Evolutionary conservation across 2,113 vertebrate genomes (phyloP).

Genomic region (Macquaria ambigua): DNA sequence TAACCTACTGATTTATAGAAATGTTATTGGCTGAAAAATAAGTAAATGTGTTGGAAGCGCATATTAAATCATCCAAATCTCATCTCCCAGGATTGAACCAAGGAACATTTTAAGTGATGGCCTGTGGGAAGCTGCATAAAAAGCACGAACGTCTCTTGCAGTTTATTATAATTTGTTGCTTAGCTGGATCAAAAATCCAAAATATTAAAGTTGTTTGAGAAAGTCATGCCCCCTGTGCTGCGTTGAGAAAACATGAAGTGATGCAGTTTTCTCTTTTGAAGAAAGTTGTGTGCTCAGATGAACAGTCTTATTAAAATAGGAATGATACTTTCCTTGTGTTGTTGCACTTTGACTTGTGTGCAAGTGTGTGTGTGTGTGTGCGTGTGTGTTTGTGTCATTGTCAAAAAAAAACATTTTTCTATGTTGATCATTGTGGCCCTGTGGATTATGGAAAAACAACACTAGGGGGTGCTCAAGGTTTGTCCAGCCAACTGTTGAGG

Average conservation of each 20-base stretch:
- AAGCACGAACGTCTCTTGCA: neutral
- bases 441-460: conserved; percentile 54
- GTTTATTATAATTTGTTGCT: neutral
- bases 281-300: neutral
- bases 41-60: conserved; percentile 11
- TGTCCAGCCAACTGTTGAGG: conserved; percentile 67
- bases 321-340: neutral
- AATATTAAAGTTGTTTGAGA: neutral
- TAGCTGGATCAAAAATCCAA: neutral
- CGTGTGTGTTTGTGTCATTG: neutral
- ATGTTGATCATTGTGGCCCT: neutral
- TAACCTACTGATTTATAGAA: conserved; percentile 38
- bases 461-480: conserved; percentile 84
- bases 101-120: neutral
- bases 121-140: neutral
- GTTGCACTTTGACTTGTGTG: neutral
- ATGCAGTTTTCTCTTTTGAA: neutral
- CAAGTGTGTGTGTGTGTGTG: neutral
- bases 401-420: conserved; percentile 19
- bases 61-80: conserved; percentile 17
- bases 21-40: conserved; percentile 27
- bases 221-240: neutral
- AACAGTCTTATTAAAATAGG: neutral
- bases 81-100: conserved; percentile 4
- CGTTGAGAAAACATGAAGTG: neutral